A percentile compares a stretch with the other conserved stretches of the same genome.
These are phyloP conservation scores for Macrophya alboannulata DNA, from an alignment of 2,888 invertebrate species.

Conservation along the genomic window DNA sequence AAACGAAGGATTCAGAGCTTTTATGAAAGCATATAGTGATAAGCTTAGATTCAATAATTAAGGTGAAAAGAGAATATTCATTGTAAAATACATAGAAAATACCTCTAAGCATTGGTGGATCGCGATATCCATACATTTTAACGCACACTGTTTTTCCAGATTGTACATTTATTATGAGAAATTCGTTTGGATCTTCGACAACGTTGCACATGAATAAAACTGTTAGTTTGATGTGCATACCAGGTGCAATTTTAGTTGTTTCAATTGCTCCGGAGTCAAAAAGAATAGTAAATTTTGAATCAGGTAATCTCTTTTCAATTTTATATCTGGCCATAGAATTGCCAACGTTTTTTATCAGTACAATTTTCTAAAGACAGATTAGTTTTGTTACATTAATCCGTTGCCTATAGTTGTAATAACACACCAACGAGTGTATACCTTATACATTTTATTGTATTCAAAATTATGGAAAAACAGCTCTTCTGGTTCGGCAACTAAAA, in stretches of 20 bases:
- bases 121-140: conserved; percentile 72
- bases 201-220: conserved; percentile 75
- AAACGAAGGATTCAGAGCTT: conserved; percentile 8
- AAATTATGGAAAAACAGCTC: conserved; percentile 77
- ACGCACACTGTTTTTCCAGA: conserved; percentile 71
- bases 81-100: conserved; percentile 56
- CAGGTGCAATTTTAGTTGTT: conserved; percentile 75
- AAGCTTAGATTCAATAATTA: not conserved
- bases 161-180: conserved; percentile 72
- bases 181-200: conserved; percentile 73
- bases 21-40: not conserved
- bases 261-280: conserved; percentile 63
- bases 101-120: conserved; percentile 77
- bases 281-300: conserved; percentile 71
- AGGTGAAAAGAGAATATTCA: not conserved
- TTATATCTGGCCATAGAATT: conserved; percentile 70
- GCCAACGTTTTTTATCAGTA: conserved; percentile 73
- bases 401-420: conserved; percentile 53
- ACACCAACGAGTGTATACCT: conserved; percentile 68
- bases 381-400: conserved; percentile 62
- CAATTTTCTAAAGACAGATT: conserved; percentile 59
- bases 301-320: conserved; percentile 68
- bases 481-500: conserved; percentile 72
- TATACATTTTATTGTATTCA: conserved; percentile 72
- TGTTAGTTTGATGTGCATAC: conserved; percentile 76